phyloP scores from a whole-genome alignment of 2,113 vertebrate species.

The Bos indicus region DNA sequence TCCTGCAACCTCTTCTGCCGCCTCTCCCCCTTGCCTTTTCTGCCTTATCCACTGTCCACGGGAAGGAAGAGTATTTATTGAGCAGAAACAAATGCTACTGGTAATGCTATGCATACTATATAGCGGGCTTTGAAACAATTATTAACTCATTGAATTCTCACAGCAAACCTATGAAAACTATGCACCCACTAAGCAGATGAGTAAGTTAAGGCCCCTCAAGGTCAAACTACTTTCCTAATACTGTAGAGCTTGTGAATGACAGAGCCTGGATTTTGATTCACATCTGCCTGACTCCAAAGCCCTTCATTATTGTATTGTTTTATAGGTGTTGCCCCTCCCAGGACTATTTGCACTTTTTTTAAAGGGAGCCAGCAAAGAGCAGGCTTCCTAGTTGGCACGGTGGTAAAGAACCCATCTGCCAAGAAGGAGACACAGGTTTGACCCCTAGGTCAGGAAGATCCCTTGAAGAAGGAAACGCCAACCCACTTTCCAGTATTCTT shows the following conservation, averaged over 20 bases:
- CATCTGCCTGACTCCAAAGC: background rate
- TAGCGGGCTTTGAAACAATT: background rate
- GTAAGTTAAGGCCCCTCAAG: background rate
- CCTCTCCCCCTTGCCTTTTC: background rate
- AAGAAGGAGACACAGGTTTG: background rate
- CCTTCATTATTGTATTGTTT: background rate
- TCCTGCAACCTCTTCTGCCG: background rate
- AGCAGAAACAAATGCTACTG: background rate
- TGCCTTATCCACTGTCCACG: background rate
- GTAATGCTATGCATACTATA: background rate
- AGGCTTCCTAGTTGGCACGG: background rate
- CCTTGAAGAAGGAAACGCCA: background rate
- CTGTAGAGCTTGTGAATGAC: background rate
- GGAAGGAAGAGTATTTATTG: background rate
- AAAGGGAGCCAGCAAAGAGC: background rate
- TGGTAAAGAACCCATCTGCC: background rate
- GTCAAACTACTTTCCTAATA: background rate
- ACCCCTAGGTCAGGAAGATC: background rate
- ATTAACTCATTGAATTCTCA: background rate
- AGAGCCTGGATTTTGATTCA: background rate
- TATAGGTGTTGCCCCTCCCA: background rate
- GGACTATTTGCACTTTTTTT: background rate
- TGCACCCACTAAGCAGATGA: background rate
- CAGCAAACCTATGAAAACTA: background rate
- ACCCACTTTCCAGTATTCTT: background rate